Conservation (phyloP, 1,140 invertebrate genomes). For the Anastrepha obliqua region DNA sequence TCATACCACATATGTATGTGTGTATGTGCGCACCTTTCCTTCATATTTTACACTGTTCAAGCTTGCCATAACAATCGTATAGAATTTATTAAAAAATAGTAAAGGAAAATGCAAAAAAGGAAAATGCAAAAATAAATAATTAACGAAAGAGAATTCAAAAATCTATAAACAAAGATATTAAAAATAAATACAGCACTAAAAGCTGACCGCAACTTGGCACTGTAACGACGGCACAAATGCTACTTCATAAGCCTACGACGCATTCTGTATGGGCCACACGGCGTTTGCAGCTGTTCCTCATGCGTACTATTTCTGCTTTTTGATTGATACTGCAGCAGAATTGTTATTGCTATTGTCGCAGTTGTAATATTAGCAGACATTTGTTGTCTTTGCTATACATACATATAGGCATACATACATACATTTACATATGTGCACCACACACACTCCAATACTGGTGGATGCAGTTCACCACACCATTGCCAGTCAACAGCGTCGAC, state of each 20-base stretch:
- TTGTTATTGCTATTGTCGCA: conserved; percentile 27
- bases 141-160: not conserved
- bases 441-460: not conserved
- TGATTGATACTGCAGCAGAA: not conserved
- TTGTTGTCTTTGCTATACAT: conserved; percentile 1
- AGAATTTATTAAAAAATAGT: not conserved
- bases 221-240: not conserved
- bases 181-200: conserved; percentile 45
- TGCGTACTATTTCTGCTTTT: not conserved
- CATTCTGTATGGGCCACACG: not conserved
- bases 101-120: not conserved
- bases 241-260: not conserved
- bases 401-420: conserved; percentile 7
- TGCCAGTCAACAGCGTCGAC: no score
- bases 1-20: no score
- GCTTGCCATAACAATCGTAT: no score
- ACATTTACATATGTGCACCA: not conserved
- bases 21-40: no score
- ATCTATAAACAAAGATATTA: not conserved
- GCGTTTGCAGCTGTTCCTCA: conserved; percentile 55
- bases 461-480: no score
- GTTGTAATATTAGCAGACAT: not conserved
- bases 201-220: conserved; percentile 18
- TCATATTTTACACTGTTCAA: no score
- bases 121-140: not conserved